These are phyloP conservation scores for Triplophysa tibetana DNA, from an alignment of 2,113 vertebrate species.

Conservation along the genomic window DNA sequence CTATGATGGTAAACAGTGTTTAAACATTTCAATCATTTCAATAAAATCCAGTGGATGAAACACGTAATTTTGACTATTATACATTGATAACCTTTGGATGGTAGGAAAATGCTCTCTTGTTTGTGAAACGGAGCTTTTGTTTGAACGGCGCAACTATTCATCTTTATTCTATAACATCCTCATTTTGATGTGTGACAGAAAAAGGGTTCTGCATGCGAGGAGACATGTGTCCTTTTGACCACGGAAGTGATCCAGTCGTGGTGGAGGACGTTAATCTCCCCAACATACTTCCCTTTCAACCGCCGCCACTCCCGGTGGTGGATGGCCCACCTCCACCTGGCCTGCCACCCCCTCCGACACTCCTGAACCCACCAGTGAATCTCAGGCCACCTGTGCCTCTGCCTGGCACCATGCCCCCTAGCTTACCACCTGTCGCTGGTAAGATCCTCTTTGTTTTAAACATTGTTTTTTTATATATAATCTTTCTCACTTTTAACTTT, in stretches of 20 bases:
- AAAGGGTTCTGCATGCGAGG: conserved; percentile 98
- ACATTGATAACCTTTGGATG: too few relatives aligned
- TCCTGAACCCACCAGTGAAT: conserved; percentile 92
- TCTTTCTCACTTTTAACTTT: not conserved
- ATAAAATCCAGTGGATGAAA: too few relatives aligned
- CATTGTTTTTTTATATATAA: not conserved
- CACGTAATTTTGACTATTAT: too few relatives aligned
- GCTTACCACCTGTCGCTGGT: conserved; percentile 94
- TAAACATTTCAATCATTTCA: too few relatives aligned
- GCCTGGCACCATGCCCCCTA: conserved; percentile 87
- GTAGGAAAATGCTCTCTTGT: not conserved
- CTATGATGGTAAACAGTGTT: conserved; percentile 84
- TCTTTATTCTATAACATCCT: not conserved
- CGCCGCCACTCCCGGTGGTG: conserved; percentile 87
- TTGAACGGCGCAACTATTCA: not conserved
- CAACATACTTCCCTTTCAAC: conserved; percentile 91
- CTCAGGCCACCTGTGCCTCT: conserved; percentile 90
- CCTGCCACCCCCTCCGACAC: conserved; percentile 86
- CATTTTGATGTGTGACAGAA: conserved; percentile 74
- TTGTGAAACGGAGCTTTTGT: not conserved
- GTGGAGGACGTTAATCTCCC: conserved; percentile 97
- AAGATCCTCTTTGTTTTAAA: conserved; percentile 23
- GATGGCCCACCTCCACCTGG: conserved; percentile 88
- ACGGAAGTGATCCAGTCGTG: conserved; percentile 95
- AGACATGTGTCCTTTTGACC: conserved; percentile 97